These are phyloP conservation scores for Ischnus inquisitorius DNA, from an alignment of 2,888 invertebrate species.

Conservation along the genomic window DNA sequence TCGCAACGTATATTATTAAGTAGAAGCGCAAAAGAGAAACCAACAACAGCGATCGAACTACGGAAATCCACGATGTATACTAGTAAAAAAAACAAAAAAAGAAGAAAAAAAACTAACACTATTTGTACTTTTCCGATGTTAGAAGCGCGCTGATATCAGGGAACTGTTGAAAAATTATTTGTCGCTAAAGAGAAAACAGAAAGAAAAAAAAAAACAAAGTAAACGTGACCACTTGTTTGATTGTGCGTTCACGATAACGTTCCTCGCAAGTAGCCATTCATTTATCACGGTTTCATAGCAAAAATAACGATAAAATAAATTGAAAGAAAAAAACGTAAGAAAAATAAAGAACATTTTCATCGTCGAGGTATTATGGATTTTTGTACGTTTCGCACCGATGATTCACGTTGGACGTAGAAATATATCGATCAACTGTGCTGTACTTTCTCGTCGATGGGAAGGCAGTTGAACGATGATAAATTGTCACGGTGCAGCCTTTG, in stretches of 20 bases:
- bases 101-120: constrained; percentile 78
- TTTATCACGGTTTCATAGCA: constrained; percentile 26
- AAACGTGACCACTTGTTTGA: constrained; percentile 36
- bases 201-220: not conserved
- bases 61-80: constrained; percentile 82
- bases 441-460: not conserved
- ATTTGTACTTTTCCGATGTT: constrained; percentile 82
- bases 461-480: constrained; percentile 15
- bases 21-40: constrained; percentile 40
- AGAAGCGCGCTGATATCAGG: constrained; percentile 83
- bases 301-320: too few relatives aligned
- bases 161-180: constrained; percentile 74
- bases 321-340: constrained; percentile 4
- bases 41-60: constrained; percentile 76
- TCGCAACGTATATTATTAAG: constrained; percentile 60
- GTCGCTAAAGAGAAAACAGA: constrained; percentile 4
- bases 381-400: constrained; percentile 28
- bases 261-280: constrained; percentile 14
- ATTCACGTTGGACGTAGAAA: constrained; percentile 14
- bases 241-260: constrained; percentile 42
- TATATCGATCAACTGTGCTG: not conserved
- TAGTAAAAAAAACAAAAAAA: constrained; percentile 73
- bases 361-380: constrained; percentile 5
- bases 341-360: constrained; percentile 15
- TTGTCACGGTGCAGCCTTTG: constrained; percentile 33